These are phyloP conservation scores for Chaetura pelagica DNA, from an alignment of 2,113 vertebrate species.

Conservation along the genomic window DNA sequence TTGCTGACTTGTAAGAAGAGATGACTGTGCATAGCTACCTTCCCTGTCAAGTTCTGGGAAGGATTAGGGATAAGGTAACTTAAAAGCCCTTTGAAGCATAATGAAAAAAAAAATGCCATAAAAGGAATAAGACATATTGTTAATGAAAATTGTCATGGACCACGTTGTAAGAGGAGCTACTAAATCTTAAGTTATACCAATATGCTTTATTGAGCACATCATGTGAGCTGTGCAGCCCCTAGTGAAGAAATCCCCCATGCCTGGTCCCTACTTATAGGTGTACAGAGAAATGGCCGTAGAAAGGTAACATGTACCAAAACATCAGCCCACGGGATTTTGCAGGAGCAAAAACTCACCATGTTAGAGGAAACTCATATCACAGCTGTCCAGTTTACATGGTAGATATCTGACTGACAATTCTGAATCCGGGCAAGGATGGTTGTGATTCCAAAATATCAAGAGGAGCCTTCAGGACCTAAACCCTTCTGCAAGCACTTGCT, in stretches of 20 bases:
- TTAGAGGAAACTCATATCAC: neutral
- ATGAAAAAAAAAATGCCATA: neutral
- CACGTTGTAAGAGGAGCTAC: neutral
- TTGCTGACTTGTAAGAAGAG: neutral
- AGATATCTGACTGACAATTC: neutral
- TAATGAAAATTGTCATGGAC: neutral
- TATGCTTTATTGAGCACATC: neutral
- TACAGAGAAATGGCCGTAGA: neutral
- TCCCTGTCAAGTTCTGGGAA: neutral
- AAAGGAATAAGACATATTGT: neutral
- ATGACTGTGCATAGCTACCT: neutral
- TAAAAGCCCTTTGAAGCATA: neutral
- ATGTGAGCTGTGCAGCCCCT: neutral
- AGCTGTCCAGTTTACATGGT: neutral
- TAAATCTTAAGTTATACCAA: neutral
- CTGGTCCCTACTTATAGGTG: neutral
- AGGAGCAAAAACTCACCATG: rapidly evolving
- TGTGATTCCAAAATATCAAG: neutral
- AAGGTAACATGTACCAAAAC: neutral
- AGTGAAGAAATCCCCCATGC: neutral
- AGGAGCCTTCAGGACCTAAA: neutral
- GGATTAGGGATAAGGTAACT: neutral
- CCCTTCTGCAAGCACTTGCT: neutral
- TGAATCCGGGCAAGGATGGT: neutral
- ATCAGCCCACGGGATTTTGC: neutral